These are phyloP conservation scores for Ammospiza nelsoni DNA, from an alignment of 2,113 vertebrate genomes.

Conservation along the genomic window DNA sequence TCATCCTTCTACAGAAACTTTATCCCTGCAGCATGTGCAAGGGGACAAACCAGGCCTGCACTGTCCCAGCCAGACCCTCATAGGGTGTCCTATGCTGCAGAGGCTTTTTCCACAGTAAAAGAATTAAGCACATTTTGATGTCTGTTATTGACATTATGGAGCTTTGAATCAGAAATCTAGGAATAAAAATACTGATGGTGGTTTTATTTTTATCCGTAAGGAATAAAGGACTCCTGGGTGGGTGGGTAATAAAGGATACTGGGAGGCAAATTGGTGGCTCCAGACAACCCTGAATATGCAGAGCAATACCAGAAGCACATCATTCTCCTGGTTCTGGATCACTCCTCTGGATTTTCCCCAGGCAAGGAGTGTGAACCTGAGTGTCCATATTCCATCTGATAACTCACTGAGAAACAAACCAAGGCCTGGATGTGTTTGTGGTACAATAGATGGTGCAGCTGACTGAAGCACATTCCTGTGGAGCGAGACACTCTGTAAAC, in stretches of 20 bases:
- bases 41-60: not conserved
- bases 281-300: not conserved
- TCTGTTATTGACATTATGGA: not conserved
- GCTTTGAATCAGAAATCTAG: not conserved
- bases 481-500: not conserved
- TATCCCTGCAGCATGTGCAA: not conserved
- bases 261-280: not conserved
- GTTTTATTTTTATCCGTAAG: not conserved
- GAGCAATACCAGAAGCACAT: accelerated
- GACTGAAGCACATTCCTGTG: conserved; percentile 38
- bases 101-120: not conserved
- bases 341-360: not conserved
- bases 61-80: not conserved
- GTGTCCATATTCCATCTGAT: not conserved
- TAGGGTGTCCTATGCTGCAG: not conserved
- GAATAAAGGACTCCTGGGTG: not conserved
- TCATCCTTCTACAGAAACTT: not conserved
- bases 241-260: not conserved
- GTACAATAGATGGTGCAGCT: not conserved
- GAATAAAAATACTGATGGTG: not conserved
- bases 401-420: not conserved
- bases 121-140: not conserved
- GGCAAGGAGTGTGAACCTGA: not conserved
- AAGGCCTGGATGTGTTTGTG: not conserved
- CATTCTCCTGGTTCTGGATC: accelerated